Evolutionary conservation across 92 coral and sea anemone species (phyloP), one percentile per base, ranked within the genome.

Genomic region (Porites cylindrica): DNA sequence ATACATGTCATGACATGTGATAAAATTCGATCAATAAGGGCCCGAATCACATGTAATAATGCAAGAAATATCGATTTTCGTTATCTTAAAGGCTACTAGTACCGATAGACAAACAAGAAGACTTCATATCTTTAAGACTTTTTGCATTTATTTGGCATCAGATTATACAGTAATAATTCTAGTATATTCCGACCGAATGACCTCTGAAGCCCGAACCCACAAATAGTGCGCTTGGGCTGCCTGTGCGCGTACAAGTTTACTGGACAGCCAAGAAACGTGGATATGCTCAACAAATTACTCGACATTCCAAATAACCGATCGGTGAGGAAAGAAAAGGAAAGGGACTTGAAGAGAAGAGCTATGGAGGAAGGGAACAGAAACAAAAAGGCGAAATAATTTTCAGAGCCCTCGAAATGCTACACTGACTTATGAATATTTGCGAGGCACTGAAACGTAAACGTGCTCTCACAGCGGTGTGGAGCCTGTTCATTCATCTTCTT

Each of bases 201-300:
- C n/a, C n/a, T n/a, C n/a, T n/a, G n/a, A n/a, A n/a, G n/a, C n/a
- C n/a, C n/a, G n/a, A n/a, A n/a, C n/a, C n/a, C n/a, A n/a, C n/a
- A n/a, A n/a, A n/a, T n/a, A n/a, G n/a, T n/a, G n/a, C n/a, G n/a
- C n/a, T n/a, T n/a, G n/a, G n/a, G n/a, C n/a, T n/a, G n/a, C n/a
- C n/a, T n/a, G n/a, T 82, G 88, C 76, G n/a, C 63, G 65, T 88
- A 82, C 68, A 77, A 76, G 70, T 80, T 82, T 82, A 63, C 65
- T 85, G 87, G 87, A 56, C 59, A 87, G 58, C 63, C 76, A 87
- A 79, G 56, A 73, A 78, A 87, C 86, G 66, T 52, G 7, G 73
- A 87, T 51, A 60, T 87, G 72, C 81, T 87, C 14, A 51, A 72
- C 75, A 58, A 80, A 81, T 67, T 87, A 72, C 32, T 63, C 64